A percentile compares a stretch with the other conserved stretches of the same genome.
Conservation (phyloP, 2,113 vertebrate genomes). For the Lanius ludovicianus region DNA sequence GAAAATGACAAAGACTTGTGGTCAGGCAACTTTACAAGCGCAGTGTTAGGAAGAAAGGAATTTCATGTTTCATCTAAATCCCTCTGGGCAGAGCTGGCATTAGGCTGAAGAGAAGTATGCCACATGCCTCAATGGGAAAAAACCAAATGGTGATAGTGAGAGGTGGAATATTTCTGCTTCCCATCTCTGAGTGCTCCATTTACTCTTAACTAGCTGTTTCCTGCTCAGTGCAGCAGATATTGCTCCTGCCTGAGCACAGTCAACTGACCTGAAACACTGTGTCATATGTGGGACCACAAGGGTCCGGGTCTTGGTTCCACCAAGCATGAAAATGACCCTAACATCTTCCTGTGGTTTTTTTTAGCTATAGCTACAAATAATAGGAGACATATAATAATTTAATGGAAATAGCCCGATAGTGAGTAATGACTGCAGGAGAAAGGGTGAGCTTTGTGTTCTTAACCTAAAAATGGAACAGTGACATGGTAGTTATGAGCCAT, state of each 20-base stretch:
- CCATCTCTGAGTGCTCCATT: constrained; percentile 16
- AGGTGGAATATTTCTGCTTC: constrained; percentile 16
- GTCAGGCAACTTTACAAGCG: neutral
- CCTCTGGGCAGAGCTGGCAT: constrained; percentile 13
- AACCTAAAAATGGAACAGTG: neutral
- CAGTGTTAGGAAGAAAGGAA: neutral
- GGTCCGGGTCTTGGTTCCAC: neutral
- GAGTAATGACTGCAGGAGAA: neutral
- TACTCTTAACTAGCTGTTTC: constrained; percentile 18
- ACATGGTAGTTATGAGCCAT: neutral
- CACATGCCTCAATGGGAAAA: constrained; percentile 5
- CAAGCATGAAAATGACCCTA: neutral
- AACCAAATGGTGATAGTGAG: constrained; percentile 10
- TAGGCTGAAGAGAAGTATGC: neutral
- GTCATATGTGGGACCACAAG: neutral
- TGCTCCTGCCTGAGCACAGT: neutral
- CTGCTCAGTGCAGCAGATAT: neutral
- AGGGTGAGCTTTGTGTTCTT: neutral
- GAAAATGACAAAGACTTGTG: neutral
- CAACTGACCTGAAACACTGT: neutral
- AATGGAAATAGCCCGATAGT: neutral
- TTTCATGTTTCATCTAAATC: constrained; percentile 6
- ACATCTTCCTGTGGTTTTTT: neutral
- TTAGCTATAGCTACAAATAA: neutral
- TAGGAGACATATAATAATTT: neutral